These are phyloP conservation scores for Abramis brama DNA, from an alignment of 2,113 vertebrate genomes.

Conservation along the genomic window DNA sequence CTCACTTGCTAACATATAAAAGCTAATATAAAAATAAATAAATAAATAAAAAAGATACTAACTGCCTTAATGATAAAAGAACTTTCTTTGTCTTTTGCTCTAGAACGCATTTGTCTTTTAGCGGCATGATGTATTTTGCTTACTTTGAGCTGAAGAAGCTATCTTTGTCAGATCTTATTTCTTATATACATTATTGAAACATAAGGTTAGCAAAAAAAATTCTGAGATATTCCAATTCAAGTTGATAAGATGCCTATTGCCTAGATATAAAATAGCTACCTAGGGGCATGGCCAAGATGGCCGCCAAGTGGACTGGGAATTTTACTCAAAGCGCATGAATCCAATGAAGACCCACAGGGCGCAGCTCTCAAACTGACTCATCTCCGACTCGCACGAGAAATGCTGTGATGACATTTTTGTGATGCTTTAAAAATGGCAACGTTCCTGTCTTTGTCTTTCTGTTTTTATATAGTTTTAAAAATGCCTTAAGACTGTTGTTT, in stretches of 20 bases:
- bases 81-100: too few relatives aligned
- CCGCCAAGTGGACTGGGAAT: background rate
- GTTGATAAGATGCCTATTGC: background rate
- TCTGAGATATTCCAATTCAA: background rate
- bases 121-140: background rate
- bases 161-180: background rate
- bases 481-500: background rate
- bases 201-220: background rate
- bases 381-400: background rate
- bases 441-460: background rate
- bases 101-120: too few relatives aligned
- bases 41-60: too few relatives aligned
- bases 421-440: conserved; percentile 17
- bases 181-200: background rate
- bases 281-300: background rate
- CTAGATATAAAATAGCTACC: background rate
- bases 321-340: conserved; percentile 13
- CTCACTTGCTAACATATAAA: too few relatives aligned
- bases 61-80: too few relatives aligned
- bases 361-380: conserved; percentile 6
- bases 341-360: background rate
- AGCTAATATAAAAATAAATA: too few relatives aligned
- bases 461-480: background rate
- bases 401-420: background rate
- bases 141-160: background rate